phyloP scores from a whole-genome alignment of 2,797 vertebrate species.

The Garrulus glandarius region DNA sequence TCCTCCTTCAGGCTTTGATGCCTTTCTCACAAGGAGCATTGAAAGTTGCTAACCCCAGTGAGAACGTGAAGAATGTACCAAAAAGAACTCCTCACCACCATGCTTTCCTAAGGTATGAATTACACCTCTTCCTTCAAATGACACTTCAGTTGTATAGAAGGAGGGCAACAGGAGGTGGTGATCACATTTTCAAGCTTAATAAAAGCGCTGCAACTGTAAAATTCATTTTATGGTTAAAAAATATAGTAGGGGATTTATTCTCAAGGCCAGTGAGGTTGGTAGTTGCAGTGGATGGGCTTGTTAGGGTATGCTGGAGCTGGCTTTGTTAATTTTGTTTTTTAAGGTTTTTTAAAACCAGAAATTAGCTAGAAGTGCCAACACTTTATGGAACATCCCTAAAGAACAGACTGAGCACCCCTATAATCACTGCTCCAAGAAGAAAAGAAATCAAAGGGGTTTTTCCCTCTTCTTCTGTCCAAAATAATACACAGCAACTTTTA shows the following conservation, averaged over 20 bases:
- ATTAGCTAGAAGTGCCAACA: background rate
- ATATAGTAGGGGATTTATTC: background rate
- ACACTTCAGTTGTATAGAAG: background rate
- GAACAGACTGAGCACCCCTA: background rate
- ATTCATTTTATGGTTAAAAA: background rate
- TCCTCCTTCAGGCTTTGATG: background rate
- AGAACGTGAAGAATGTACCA: background rate
- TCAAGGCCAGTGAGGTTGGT: background rate
- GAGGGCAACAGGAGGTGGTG: background rate
- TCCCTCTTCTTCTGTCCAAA: background rate
- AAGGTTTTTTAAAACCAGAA: background rate
- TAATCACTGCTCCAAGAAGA: background rate
- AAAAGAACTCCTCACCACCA: background rate
- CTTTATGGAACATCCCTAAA: background rate
- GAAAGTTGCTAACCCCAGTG: background rate
- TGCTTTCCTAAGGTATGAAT: background rate
- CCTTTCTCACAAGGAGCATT: background rate
- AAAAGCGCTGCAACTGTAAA: background rate
- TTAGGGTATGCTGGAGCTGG: background rate
- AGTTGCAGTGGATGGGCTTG: background rate
- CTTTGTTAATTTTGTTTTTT: accelerated
- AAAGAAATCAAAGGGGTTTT: background rate
- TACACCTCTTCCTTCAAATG: background rate
- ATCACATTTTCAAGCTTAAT: background rate
- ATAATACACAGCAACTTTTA: background rate